These are phyloP conservation scores for Phalacrocorax pelagicus DNA, from an alignment of 2,113 vertebrate genomes.

Conservation along the genomic window DNA sequence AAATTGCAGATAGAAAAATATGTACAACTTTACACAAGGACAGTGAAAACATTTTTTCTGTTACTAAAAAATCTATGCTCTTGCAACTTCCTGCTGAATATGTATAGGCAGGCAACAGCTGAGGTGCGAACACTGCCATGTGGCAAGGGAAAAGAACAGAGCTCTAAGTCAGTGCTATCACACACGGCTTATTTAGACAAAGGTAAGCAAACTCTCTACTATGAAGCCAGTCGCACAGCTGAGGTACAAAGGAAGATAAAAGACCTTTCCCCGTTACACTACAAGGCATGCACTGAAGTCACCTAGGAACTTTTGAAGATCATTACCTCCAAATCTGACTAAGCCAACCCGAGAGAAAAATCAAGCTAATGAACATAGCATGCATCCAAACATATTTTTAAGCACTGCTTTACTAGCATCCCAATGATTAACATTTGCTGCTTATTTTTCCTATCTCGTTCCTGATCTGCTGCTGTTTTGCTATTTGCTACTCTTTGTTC, in stretches of 20 bases:
- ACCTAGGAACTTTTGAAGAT: neutral
- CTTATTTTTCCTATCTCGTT: neutral
- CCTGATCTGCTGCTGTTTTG: neutral
- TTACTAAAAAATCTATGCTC: neutral
- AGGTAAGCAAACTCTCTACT: neutral
- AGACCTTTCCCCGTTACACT: neutral
- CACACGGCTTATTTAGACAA: neutral
- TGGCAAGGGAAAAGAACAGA: constrained; percentile 3
- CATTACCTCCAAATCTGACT: neutral
- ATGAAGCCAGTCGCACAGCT: neutral
- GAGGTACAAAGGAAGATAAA: neutral
- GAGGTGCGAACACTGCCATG: constrained; percentile 53
- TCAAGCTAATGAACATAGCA: neutral
- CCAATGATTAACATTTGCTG: neutral
- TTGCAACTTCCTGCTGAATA: constrained; percentile 34
- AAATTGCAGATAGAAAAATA: neutral
- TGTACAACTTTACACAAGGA: neutral
- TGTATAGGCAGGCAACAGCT: constrained; percentile 27
- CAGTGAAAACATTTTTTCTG: neutral
- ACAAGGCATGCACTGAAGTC: neutral
- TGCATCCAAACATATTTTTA: neutral
- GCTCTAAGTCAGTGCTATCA: neutral
- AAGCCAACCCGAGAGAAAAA: neutral
- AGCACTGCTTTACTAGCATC: neutral
- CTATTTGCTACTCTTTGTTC: neutral